A percentile compares a stretch with the other conserved stretches of the same genome.
phyloP scores from a whole-genome alignment of 2,888 invertebrate species.

The Chironomus riparius region DNA sequence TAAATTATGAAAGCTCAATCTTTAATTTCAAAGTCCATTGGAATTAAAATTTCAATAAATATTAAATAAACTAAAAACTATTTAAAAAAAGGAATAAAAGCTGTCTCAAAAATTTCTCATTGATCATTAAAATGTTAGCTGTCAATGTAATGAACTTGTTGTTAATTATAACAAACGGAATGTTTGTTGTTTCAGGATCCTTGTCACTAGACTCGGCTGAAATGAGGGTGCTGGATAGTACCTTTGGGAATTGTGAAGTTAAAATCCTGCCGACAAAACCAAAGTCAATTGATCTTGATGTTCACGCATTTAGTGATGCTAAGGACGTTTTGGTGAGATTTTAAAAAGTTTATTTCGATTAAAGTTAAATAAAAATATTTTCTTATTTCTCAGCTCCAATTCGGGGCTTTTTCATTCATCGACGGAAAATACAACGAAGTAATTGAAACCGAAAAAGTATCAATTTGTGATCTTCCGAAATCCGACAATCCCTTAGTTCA shows the following conservation, averaged over 20 bases:
- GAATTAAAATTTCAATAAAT: too few species aligned
- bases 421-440: slow-evolving; percentile 9
- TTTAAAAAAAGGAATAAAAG: too few species aligned
- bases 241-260: neutral
- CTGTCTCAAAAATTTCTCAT: too few species aligned
- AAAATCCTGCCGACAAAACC: neutral
- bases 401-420: slow-evolving; percentile 6
- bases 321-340: neutral
- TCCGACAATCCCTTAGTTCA: neutral
- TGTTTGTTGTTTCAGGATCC: too few species aligned
- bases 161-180: too few species aligned
- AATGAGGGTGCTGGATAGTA: neutral
- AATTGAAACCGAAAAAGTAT: neutral
- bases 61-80: too few species aligned
- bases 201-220: neutral
- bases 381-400: neutral
- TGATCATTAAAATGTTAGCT: too few species aligned
- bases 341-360: neutral
- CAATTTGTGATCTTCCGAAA: neutral
- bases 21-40: too few species aligned
- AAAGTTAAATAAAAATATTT: neutral
- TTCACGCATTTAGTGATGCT: neutral
- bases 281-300: neutral
- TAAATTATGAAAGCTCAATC: too few species aligned
- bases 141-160: too few species aligned